These are phyloP conservation scores for Catharus ustulatus DNA, from an alignment of 2,797 vertebrate species.

Conservation along the genomic window DNA sequence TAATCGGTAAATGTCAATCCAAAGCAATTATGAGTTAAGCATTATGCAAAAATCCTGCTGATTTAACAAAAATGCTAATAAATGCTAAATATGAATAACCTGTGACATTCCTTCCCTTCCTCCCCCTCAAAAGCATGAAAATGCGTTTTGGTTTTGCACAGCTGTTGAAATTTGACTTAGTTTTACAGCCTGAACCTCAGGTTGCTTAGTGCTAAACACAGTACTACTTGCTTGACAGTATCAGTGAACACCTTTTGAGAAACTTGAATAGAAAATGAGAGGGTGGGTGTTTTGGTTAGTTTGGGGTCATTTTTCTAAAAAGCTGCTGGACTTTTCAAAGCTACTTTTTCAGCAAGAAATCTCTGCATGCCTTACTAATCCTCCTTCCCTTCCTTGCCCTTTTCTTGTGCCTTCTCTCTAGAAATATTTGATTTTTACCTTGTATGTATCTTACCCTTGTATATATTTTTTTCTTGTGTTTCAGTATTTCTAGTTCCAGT, in stretches of 20 bases:
- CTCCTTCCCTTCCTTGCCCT: not conserved
- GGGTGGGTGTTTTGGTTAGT: not conserved
- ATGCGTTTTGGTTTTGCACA: not conserved
- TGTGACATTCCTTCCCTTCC: not conserved
- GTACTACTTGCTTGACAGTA: not conserved
- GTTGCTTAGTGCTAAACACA: not conserved
- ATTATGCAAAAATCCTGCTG: not conserved
- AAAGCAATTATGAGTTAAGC: not conserved
- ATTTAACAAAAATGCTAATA: slow-evolving; percentile 3
- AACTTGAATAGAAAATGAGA: not conserved
- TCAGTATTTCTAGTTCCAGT: not conserved
- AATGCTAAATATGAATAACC: not conserved
- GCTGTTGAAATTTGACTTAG: not conserved
- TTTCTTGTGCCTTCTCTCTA: not conserved
- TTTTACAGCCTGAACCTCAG: not conserved
- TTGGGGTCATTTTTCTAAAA: not conserved
- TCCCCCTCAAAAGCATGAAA: not conserved
- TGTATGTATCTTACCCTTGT: not conserved
- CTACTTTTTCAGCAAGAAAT: not conserved
- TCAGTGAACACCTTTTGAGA: not conserved
- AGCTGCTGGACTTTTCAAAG: not conserved
- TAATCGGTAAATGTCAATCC: not conserved
- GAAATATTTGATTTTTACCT: not conserved
- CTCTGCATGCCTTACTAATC: not conserved
- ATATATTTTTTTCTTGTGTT: not conserved